These are phyloP conservation scores for Clupea harengus DNA, from an alignment of 2,113 vertebrate species.

Conservation along the genomic window DNA sequence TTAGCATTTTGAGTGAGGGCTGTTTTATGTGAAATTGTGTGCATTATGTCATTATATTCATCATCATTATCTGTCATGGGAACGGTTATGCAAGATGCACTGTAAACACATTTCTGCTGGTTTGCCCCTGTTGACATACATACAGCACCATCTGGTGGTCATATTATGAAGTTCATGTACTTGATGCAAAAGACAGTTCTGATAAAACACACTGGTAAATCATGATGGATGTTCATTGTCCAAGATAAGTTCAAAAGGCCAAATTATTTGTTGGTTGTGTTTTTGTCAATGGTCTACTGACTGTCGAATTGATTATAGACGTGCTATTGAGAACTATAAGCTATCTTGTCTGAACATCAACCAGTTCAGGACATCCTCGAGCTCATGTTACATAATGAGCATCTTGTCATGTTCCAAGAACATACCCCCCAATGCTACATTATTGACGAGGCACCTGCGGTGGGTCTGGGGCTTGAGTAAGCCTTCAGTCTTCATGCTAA, in stretches of 20 bases:
- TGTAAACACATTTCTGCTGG: neutral
- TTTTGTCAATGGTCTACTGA: neutral
- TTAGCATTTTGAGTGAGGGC: neutral
- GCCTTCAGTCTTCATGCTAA: neutral
- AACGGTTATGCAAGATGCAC: neutral
- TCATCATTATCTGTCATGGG: neutral
- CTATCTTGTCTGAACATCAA: neutral
- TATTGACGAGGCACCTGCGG: neutral
- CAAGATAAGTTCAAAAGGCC: neutral
- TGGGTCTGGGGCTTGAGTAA: neutral
- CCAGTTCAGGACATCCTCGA: neutral
- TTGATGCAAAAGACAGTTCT: neutral
- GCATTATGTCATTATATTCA: neutral
- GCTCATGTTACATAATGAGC: neutral
- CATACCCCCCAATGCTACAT: neutral
- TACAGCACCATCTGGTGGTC: constrained; percentile 28
- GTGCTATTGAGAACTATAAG: neutral
- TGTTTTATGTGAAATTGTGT: neutral
- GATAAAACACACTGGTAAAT: neutral
- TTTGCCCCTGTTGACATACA: neutral
- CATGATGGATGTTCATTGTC: neutral
- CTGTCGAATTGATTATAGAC: neutral
- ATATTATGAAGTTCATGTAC: neutral
- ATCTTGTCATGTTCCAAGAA: neutral
- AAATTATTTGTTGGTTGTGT: neutral